Evolutionary conservation across 2,888 invertebrate genomes (phyloP), one percentile per base, ranked within the genome.

Genomic region (Myathropa florea): DNA sequence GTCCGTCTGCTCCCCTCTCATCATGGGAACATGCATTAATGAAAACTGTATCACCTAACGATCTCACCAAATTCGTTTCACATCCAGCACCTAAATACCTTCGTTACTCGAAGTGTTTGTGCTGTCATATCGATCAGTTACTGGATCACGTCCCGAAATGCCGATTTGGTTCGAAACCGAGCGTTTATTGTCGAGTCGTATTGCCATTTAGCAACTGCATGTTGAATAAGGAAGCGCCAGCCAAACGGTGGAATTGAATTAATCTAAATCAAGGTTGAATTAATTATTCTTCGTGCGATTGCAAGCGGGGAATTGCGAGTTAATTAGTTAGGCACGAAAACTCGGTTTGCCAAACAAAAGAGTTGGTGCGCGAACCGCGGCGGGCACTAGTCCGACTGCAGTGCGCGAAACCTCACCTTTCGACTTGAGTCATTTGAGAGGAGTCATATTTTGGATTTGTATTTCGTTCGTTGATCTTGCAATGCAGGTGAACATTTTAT

Each of bases 151-250:
- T 68, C 30, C 14, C 4, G 30, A 7, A 30, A 24, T 21, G 30
- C 30, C 39, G 21, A 39, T 71, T 78, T 23, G 59, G 57, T 10
- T 21, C 57, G 63, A 59, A 57, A 28, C 39, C 36, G 18, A 28
- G 28, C 23, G 71, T 55, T 70, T 28, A 39, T 36, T 21, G 1
- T 18, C 46, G 64, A 65, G 71, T 59, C 39, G 64, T 71, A 55
- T 79, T 70, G 28, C 78, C 78, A 77, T 64, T 57, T 68, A 46
- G 14, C 33, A 36, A 18, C 28, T 36, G 12, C 24, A 36, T 24
- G 23, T 46, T 46, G 7, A 46, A 46, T 46, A 46, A 46, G 46
- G 46, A 46, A 46, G 46, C 46, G 46, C 46, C 36, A 64, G 21
- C 39, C 3, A 39, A 39, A 36, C 63, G 63, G 39, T 64, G 14